Evolutionary conservation across 2,113 vertebrate species (phyloP).

Genomic region (Struthidea cinerea): DNA sequence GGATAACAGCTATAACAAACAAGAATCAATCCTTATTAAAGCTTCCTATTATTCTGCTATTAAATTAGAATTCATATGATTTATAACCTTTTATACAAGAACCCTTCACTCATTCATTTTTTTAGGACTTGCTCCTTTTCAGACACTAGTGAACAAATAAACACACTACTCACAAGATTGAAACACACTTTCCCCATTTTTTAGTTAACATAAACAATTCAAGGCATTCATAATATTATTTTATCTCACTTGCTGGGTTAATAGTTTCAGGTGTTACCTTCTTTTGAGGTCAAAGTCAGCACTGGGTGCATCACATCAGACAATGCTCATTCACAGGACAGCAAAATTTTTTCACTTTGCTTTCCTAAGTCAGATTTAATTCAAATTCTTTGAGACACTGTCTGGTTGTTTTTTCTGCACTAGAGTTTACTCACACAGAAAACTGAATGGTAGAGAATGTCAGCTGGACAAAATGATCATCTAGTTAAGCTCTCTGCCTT

Average conservation of each 20-base stretch:
- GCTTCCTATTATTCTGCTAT: neutral
- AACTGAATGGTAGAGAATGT: neutral
- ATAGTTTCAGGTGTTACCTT: neutral
- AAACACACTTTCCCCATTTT: neutral
- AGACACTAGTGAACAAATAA: neutral
- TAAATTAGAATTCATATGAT: neutral
- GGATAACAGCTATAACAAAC: neutral
- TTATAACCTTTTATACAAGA: neutral
- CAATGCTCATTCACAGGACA: neutral
- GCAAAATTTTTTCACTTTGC: neutral
- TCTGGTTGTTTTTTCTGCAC: neutral
- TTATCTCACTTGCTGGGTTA: neutral
- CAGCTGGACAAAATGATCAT: neutral
- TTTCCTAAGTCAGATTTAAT: neutral
- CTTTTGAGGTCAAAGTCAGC: neutral
- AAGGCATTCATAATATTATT: neutral
- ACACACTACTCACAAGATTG: neutral
- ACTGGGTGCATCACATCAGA: neutral
- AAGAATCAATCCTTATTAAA: neutral
- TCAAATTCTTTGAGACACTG: neutral
- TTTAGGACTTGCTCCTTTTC: neutral
- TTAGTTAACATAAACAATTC: neutral
- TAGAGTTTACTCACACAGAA: neutral
- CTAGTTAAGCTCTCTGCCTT: slow-evolving; percentile 2
- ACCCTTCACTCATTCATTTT: neutral